These are phyloP conservation scores for Orius insidiosus DNA, from an alignment of 1,140 invertebrate species.

Conservation along the genomic window DNA sequence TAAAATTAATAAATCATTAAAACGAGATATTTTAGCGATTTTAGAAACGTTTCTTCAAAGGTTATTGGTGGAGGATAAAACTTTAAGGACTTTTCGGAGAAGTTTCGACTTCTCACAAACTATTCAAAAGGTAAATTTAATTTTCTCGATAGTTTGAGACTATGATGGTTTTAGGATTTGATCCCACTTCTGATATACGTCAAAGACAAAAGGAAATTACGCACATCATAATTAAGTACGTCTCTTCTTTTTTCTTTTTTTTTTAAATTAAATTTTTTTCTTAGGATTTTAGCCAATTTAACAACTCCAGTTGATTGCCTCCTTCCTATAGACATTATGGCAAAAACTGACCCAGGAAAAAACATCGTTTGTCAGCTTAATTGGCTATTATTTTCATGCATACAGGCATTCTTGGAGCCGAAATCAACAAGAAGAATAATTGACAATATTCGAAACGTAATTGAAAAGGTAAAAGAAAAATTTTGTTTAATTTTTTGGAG, in stretches of 20 bases:
- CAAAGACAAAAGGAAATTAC: slow-evolving; percentile 36
- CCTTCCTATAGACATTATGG: slow-evolving; percentile 40
- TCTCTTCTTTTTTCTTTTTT: too few species aligned
- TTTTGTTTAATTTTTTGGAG: not conserved
- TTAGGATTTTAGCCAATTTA: slow-evolving; percentile 44
- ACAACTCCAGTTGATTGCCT: slow-evolving; percentile 54
- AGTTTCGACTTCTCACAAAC: slow-evolving; percentile 47
- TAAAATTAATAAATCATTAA: too few species aligned
- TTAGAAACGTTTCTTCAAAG: too few species aligned
- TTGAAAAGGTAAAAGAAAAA: slow-evolving; percentile 29
- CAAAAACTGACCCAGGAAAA: slow-evolving; percentile 39
- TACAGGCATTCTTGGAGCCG: slow-evolving; percentile 43
- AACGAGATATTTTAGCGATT: too few species aligned
- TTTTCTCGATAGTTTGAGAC: too few species aligned
- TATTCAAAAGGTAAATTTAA: slow-evolving; percentile 30
- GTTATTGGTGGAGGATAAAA: slow-evolving; percentile 34
- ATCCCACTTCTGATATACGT: slow-evolving; percentile 44
- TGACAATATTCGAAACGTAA: slow-evolving; percentile 43
- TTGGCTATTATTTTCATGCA: slow-evolving; percentile 39
- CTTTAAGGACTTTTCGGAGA: slow-evolving; percentile 39
- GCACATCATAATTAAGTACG: slow-evolving; percentile 25
- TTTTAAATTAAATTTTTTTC: too few species aligned
- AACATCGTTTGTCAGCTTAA: slow-evolving; percentile 50
- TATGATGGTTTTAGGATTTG: slow-evolving; percentile 27
- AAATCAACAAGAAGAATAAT: slow-evolving; percentile 43